Conservation (phyloP, 35 echinoderm and acorn worm species). For the Eucidaris tribuloides region DNA sequence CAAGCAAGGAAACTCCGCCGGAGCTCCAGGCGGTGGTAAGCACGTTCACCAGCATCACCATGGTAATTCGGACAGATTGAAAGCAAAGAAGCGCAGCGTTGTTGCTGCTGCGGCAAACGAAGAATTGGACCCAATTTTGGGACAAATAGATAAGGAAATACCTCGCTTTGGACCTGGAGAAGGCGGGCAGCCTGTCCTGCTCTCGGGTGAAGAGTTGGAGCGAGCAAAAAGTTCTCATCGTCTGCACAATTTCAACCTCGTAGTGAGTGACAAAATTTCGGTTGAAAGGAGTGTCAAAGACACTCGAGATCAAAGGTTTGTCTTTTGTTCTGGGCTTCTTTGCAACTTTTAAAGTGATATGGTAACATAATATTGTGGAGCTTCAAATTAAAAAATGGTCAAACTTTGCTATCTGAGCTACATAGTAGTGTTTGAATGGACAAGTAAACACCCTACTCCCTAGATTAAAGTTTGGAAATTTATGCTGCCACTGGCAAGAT, state of each 20-base stretch:
- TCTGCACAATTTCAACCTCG: conserved; percentile 44
- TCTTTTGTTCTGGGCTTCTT: not conserved
- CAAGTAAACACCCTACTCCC: no score
- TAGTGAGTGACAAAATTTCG: conserved; percentile 55
- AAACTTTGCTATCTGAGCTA: no score
- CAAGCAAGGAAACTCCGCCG: not conserved
- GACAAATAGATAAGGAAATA: conserved; percentile 31
- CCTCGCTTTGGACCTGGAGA: conserved; percentile 57
- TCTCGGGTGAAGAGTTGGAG: conserved; percentile 30
- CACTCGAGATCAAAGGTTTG: conserved; percentile 42
- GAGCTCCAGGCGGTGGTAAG: not conserved
- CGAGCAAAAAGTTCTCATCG: not conserved
- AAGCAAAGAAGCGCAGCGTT: no score
- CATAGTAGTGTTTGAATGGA: no score
- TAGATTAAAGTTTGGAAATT: not conserved
- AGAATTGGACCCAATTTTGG: conserved; percentile 7
- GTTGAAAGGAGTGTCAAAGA: conserved; percentile 41
- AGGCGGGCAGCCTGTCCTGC: conserved; percentile 47
- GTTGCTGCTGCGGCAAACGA: not conserved
- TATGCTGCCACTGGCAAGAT: no score
- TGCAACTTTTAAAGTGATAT: not conserved
- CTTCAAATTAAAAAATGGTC: no score
- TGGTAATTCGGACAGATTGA: no score
- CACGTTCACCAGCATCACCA: not conserved
- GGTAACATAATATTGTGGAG: no score